phyloP scores from a whole-genome alignment of 92 coral and sea anemone genomes.

The Muricea muricata region DNA sequence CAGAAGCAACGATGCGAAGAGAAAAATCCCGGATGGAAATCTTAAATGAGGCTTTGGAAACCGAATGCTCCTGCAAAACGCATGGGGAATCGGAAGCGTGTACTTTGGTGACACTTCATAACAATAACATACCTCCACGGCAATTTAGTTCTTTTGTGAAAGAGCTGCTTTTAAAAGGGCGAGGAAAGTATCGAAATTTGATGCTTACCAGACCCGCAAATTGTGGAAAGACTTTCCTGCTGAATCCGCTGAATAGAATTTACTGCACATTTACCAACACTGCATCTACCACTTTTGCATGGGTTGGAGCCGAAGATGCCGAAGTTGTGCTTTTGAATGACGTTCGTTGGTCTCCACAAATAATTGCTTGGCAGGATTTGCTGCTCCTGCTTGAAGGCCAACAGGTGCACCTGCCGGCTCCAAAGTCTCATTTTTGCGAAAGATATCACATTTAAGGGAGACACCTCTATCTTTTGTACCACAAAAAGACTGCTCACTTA shows the following conservation, averaged over 20 bases:
- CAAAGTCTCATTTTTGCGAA: conserved; percentile 13
- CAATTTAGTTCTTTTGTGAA: background rate
- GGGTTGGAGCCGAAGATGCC: conserved; percentile 18
- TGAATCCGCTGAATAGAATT: conserved; percentile 26
- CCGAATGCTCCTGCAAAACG: conserved; percentile 6
- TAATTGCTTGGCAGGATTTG: background rate
- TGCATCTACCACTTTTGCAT: conserved; percentile 27
- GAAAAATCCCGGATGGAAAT: conserved; percentile 2
- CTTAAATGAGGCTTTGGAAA: background rate
- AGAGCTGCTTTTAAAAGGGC: conserved; percentile 28
- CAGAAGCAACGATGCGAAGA: background rate
- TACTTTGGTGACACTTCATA: conserved; percentile 10
- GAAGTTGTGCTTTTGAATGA: background rate
- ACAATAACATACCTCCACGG: conserved; percentile 20
- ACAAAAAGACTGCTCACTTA: background rate
- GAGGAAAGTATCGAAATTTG: conserved; percentile 51
- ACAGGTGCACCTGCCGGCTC: conserved; percentile 4
- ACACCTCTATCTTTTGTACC: conserved; percentile 9
- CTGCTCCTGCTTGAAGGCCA: conserved; percentile 13
- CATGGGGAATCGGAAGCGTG: conserved; percentile 12
- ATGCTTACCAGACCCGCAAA: conserved; percentile 46
- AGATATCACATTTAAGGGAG: background rate
- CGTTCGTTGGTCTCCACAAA: background rate
- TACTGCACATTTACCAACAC: conserved; percentile 38
- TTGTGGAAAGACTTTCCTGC: conserved; percentile 56